A percentile compares a stretch with the other conserved stretches of the same genome.
These are phyloP conservation scores for Pseudorhombus dupliciocellatus DNA, from an alignment of 2,113 vertebrate species.

Conservation along the genomic window DNA sequence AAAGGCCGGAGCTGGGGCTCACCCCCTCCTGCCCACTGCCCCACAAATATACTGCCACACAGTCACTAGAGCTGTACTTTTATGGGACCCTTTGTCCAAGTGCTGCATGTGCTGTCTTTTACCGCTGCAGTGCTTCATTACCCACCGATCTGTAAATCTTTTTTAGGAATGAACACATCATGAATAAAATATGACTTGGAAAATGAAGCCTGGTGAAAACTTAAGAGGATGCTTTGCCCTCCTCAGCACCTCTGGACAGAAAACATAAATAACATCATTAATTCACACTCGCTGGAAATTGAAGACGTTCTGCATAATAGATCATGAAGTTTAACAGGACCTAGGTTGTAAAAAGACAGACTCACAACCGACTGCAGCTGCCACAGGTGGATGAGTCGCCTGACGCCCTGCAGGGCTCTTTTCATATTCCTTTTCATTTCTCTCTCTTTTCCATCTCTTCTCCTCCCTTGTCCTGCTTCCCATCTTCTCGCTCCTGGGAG, in stretches of 20 bases:
- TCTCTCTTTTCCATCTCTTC: conserved; percentile 15
- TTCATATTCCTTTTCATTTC: conserved; percentile 34
- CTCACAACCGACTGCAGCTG: conserved; percentile 17
- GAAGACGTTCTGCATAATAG: conserved; percentile 9
- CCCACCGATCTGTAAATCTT: conserved; percentile 40
- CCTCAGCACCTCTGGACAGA: background rate
- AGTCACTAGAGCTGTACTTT: conserved; percentile 77
- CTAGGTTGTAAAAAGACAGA: background rate
- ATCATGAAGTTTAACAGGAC: conserved; percentile 1
- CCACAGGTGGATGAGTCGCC: conserved; percentile 37
- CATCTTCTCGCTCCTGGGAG: conserved; percentile 23
- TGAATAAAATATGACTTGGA: conserved; percentile 56
- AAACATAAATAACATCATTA: conserved; percentile 34
- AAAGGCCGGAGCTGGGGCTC: conserved; percentile 54
- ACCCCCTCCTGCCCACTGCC: conserved; percentile 60
- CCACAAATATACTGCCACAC: conserved; percentile 73
- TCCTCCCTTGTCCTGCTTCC: conserved; percentile 20
- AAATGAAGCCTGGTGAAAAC: conserved; percentile 24
- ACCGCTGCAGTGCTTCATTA: conserved; percentile 29
- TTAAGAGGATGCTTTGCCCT: conserved; percentile 8
- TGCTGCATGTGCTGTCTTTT: conserved; percentile 34
- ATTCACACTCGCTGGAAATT: conserved; percentile 17
- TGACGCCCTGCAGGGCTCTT: conserved; percentile 11
- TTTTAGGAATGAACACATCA: conserved; percentile 39
- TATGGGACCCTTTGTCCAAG: conserved; percentile 64